These are phyloP conservation scores for Trididemnum clinides DNA, from an alignment of 23 tunicate species.

Conservation along the genomic window DNA sequence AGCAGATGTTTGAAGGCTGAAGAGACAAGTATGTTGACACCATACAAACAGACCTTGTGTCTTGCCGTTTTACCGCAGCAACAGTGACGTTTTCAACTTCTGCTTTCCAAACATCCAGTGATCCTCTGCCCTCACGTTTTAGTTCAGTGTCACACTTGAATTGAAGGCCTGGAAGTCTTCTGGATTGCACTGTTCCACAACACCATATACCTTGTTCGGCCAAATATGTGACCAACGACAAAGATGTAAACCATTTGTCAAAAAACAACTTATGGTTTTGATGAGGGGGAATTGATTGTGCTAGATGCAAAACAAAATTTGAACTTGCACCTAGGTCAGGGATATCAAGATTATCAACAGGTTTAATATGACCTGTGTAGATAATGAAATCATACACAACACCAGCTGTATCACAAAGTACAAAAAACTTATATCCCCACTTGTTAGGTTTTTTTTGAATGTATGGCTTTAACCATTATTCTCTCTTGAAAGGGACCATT, in stretches of 20 bases:
- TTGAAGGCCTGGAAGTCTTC: neutral
- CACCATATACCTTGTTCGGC: neutral
- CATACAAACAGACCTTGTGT: constrained; percentile 1
- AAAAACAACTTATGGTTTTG: constrained; percentile 1
- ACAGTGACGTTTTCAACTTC: neutral
- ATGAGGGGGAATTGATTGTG: neutral
- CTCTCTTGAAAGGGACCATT: constrained; percentile 25
- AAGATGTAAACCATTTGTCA: constrained; percentile 36
- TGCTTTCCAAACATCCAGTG: neutral
- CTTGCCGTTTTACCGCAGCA: constrained; percentile 1
- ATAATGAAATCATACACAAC: constrained; percentile 4
- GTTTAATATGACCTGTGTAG: neutral
- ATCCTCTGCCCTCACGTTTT: constrained; percentile 10
- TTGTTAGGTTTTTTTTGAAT: constrained; percentile 8
- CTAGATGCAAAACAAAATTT: constrained; percentile 2
- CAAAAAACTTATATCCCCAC: constrained; percentile 24
- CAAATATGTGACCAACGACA: neutral
- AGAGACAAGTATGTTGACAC: neutral
- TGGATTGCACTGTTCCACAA: constrained; percentile 11
- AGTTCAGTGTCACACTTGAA: neutral
- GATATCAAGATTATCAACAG: neutral
- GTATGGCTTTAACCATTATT: neutral
- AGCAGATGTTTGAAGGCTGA: neutral
- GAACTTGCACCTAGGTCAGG: constrained; percentile 21
- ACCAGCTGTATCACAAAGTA: neutral